A percentile compares a stretch with the other conserved stretches of the same genome.
phyloP scores from a whole-genome alignment of 2,888 invertebrate species.

The Ophion ventricosus region DNA sequence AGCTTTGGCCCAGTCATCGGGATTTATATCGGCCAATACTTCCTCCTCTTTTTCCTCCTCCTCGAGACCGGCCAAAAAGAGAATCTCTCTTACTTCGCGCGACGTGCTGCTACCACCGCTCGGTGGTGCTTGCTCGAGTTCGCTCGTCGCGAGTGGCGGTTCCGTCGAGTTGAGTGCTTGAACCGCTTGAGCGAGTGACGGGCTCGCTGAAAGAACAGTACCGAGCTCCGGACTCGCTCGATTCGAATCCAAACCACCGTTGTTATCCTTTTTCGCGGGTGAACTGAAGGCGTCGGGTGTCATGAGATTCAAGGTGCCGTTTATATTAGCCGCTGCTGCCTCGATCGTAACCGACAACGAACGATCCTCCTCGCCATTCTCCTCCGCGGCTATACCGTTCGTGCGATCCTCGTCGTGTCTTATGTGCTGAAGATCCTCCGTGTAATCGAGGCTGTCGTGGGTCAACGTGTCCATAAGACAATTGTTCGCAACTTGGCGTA shows the following conservation, averaged over 20 bases:
- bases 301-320: conserved; percentile 88
- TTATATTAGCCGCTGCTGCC: conserved; percentile 77
- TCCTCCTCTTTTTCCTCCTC: conserved; percentile 76
- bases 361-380: conserved; percentile 76
- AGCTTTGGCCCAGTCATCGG: conserved; percentile 64
- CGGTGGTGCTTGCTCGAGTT: conserved; percentile 83
- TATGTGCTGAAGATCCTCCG: conserved; percentile 76
- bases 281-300: conserved; percentile 94
- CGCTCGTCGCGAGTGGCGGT: conserved; percentile 76
- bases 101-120: conserved; percentile 96
- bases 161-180: conserved; percentile 77
- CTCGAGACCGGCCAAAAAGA: conserved; percentile 87
- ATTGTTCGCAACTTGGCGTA: conserved; percentile 72
- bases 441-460: conserved; percentile 79
- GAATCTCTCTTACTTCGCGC: conserved; percentile 94
- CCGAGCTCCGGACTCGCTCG: conserved; percentile 78
- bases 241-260: conserved; percentile 78
- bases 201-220: conserved; percentile 76
- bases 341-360: conserved; percentile 80
- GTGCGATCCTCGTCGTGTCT: conserved; percentile 73
- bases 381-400: conserved; percentile 77
- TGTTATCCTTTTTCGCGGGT: conserved; percentile 84
- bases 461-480: conserved; percentile 77
- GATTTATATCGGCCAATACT: conserved; percentile 71
- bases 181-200: conserved; percentile 78